Percentiles rank a stretch among this genome's conserved stretches.
These are phyloP conservation scores for Aspidiotus rigidus DNA, from an alignment of 2,888 invertebrate species.

Conservation along the genomic window DNA sequence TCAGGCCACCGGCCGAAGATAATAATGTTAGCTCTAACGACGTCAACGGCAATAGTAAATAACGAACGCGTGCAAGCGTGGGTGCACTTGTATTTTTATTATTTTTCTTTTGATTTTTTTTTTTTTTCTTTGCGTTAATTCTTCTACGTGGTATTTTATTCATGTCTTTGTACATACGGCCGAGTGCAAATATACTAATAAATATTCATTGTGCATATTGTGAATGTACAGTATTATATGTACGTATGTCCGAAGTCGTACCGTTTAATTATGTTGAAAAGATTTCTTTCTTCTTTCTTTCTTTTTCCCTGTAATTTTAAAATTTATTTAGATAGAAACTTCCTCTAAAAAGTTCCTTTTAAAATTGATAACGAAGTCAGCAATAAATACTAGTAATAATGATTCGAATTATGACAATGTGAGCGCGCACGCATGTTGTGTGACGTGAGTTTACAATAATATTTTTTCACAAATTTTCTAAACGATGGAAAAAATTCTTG, in stretches of 20 bases:
- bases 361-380: conserved; percentile 14
- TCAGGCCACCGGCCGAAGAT: conserved; percentile 14
- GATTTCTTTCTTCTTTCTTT: background rate
- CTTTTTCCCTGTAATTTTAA: background rate
- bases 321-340: conserved; percentile 19
- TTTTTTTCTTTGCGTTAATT: background rate
- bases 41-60: conserved; percentile 21
- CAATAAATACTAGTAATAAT: background rate
- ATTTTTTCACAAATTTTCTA: too few species aligned
- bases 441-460: too few species aligned
- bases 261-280: conserved; percentile 15
- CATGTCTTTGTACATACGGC: conserved; percentile 21
- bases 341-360: conserved; percentile 28
- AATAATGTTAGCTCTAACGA: conserved; percentile 25
- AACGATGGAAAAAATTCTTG: too few species aligned
- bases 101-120: conserved; percentile 12
- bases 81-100: background rate
- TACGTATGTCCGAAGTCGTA: background rate
- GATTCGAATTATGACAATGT: too few species aligned
- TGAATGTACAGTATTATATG: background rate
- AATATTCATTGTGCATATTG: conserved; percentile 5
- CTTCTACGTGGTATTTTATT: conserved; percentile 18
- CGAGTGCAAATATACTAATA: conserved; percentile 33
- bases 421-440: too few species aligned
- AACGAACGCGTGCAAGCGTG: background rate